Percentiles rank a stretch among this genome's conserved stretches.
Conservation (phyloP, 2,113 vertebrate species). For the Poecile atricapillus region DNA sequence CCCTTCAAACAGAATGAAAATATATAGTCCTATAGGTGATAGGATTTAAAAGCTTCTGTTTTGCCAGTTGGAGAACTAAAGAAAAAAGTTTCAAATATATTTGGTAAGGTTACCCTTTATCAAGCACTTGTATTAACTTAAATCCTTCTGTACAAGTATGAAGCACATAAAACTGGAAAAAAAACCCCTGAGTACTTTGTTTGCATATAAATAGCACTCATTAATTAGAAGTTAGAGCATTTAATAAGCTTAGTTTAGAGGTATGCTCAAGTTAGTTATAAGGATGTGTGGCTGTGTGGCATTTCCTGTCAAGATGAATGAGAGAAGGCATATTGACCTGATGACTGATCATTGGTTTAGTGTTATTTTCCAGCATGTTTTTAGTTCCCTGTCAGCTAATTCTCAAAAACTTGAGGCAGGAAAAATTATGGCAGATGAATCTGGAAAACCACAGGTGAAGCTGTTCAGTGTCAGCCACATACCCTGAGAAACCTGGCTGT, state of each 20-base stretch:
- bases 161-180: neutral
- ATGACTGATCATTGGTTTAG: no score
- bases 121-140: neutral
- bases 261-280: neutral
- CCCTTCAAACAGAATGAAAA: neutral
- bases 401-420: no score
- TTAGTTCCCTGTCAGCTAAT: no score
- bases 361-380: no score
- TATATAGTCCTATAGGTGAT: neutral
- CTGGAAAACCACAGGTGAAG: no score
- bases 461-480: no score
- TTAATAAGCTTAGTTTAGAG: neutral
- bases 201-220: neutral
- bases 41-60: neutral
- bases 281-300: neutral
- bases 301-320: neutral
- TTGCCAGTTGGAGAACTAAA: neutral
- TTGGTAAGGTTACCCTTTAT: neutral
- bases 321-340: no score
- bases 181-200: no score
- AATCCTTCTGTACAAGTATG: neutral
- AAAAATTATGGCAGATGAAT: no score
- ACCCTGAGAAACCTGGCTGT: no score
- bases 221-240: neutral
- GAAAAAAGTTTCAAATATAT: neutral